These are phyloP conservation scores for Cantharis rustica DNA, from an alignment of 2,888 invertebrate genomes.

Conservation along the genomic window DNA sequence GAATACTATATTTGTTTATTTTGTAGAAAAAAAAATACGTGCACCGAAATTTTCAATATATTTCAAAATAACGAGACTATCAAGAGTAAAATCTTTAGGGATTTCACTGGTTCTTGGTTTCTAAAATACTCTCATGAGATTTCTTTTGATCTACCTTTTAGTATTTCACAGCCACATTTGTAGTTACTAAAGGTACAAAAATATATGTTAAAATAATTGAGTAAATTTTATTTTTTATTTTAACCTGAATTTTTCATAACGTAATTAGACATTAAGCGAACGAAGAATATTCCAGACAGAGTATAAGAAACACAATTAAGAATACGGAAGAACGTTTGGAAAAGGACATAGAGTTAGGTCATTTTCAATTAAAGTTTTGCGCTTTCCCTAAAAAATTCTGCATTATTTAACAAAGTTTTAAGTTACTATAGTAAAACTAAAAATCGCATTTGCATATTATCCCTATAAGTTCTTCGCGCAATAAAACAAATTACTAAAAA, in stretches of 20 bases:
- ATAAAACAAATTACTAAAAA: background rate
- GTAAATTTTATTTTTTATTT: background rate
- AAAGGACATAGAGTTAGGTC: background rate
- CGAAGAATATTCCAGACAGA: background rate
- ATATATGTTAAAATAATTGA: background rate
- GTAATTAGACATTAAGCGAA: background rate
- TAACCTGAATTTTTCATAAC: background rate
- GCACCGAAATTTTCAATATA: slow-evolving; percentile 1
- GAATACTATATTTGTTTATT: background rate
- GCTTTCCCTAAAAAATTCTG: background rate
- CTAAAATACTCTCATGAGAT: slow-evolving; percentile 15
- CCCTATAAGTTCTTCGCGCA: background rate
- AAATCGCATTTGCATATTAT: background rate
- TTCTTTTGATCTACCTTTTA: slow-evolving; percentile 18
- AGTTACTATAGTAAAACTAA: background rate
- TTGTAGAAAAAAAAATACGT: background rate
- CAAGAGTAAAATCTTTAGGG: slow-evolving; percentile 16
- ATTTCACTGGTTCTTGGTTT: slow-evolving; percentile 15
- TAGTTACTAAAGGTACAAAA: background rate
- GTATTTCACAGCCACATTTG: background rate
- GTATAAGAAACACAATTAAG: background rate
- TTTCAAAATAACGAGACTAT: slow-evolving; percentile 20
- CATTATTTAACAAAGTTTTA: background rate
- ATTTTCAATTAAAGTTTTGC: background rate
- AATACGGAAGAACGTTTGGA: background rate